Conservation (phyloP, 2,888 invertebrate genomes). For the Bursaphelenchus okinawaensis region DNA sequence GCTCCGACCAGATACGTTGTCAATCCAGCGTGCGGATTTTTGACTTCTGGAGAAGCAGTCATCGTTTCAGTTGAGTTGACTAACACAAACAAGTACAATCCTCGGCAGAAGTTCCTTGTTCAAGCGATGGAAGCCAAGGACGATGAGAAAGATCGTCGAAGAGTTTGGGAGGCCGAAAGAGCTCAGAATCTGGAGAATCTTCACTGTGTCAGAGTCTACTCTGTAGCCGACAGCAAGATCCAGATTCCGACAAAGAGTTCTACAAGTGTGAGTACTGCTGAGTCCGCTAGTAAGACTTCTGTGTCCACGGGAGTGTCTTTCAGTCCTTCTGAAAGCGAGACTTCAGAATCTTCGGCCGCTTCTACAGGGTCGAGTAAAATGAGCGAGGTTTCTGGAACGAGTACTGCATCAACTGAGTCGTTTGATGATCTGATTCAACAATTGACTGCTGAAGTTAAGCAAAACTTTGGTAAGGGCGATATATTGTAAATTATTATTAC, state of each 20-base stretch:
- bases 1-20: conserved; percentile 24
- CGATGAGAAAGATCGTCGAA: conserved; percentile 22
- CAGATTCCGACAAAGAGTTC: background rate
- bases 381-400: no score
- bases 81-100: background rate
- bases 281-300: background rate
- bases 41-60: conserved; percentile 14
- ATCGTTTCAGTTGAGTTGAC: conserved; percentile 13
- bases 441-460: no score
- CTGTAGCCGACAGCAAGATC: conserved; percentile 6
- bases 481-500: no score
- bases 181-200: conserved; percentile 11
- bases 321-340: no score
- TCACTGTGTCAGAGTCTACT: conserved; percentile 17
- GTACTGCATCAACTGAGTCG: no score
- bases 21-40: conserved; percentile 17
- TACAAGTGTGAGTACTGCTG: conserved; percentile 5
- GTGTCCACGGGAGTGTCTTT: background rate
- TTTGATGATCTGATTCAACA: no score
- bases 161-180: conserved; percentile 18
- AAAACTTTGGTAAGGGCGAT: no score
- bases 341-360: no score
- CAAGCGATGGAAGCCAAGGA: conserved; percentile 24
- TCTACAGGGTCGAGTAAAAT: no score
- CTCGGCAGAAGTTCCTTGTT: conserved; percentile 17